Evolutionary conservation across 2,113 vertebrate genomes (phyloP).

Genomic region (Eira barbara): DNA sequence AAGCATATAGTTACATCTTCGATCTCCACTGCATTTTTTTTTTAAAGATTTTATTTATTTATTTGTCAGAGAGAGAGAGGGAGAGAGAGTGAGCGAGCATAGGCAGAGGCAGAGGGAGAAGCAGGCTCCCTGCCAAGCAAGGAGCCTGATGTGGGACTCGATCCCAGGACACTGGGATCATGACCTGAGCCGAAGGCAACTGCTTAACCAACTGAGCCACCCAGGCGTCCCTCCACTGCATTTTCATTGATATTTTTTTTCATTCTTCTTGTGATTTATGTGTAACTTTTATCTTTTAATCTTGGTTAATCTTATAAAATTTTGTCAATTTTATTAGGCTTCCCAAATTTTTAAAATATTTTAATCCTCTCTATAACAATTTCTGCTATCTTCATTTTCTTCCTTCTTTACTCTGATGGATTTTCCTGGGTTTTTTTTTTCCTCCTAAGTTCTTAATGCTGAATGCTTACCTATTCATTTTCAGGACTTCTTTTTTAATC

Average conservation of each 20-base stretch:
- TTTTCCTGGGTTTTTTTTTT: neutral
- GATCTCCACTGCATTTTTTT: neutral
- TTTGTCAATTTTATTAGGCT: neutral
- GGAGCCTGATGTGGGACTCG: too few relatives aligned
- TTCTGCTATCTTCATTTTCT: neutral
- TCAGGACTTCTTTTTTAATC: neutral
- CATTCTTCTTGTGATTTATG: neutral
- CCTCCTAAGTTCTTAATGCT: neutral
- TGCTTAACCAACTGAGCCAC: too few relatives aligned
- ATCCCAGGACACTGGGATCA: too few relatives aligned
- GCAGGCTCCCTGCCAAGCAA: too few relatives aligned
- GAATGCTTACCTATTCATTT: neutral
- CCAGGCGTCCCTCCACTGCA: neutral
- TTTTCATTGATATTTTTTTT: neutral
- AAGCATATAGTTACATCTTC: neutral
- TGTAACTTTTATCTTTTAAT: neutral
- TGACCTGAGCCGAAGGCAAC: too few relatives aligned
- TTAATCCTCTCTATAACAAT: neutral
- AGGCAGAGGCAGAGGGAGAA: too few relatives aligned
- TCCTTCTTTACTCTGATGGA: neutral
- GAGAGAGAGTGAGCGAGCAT: too few relatives aligned
- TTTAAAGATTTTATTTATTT: too few relatives aligned
- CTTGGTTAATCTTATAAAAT: neutral
- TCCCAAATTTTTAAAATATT: neutral
- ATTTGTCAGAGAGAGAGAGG: too few relatives aligned